These are phyloP conservation scores for Meiosimyza platycephala DNA, from an alignment of 2,888 invertebrate species.

Conservation along the genomic window DNA sequence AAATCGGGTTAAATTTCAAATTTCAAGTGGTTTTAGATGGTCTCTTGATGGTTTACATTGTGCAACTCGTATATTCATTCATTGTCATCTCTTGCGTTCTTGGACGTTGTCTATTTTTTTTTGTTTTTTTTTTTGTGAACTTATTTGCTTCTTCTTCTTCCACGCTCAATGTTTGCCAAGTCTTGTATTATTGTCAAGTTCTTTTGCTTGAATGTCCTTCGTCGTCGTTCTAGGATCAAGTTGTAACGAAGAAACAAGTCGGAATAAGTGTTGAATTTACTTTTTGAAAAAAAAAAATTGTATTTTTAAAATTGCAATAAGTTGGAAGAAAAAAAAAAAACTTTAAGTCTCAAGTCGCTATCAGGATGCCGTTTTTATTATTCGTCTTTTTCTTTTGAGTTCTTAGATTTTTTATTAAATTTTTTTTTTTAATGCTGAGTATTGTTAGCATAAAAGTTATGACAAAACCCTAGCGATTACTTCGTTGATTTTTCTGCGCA, in stretches of 20 bases:
- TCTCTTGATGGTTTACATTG: slow-evolving; percentile 43
- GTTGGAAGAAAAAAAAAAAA: too few species aligned
- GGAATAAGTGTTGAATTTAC: neutral
- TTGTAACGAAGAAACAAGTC: slow-evolving; percentile 9
- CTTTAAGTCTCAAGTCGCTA: too few species aligned
- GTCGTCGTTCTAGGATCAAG: slow-evolving; percentile 27
- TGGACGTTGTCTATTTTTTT: neutral
- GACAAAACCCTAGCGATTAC: too few species aligned
- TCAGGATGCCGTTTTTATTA: too few species aligned
- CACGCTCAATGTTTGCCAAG: slow-evolving; percentile 20
- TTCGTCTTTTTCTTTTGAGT: too few species aligned
- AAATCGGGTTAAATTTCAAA: slow-evolving; percentile 45
- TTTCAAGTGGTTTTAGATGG: slow-evolving; percentile 49
- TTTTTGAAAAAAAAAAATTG: neutral
- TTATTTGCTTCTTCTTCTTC: neutral
- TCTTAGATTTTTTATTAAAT: too few species aligned
- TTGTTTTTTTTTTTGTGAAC: neutral
- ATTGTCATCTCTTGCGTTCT: slow-evolving; percentile 16
- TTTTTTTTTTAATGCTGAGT: too few species aligned
- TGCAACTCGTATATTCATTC: slow-evolving; percentile 8
- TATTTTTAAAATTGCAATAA: too few species aligned
- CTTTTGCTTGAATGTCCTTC: slow-evolving; percentile 21
- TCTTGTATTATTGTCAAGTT: slow-evolving; percentile 28
- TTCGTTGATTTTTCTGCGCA: too few species aligned
- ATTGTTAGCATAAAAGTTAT: too few species aligned